A percentile compares a stretch with the other conserved stretches of the same genome.
Evolutionary conservation across 2,113 vertebrate genomes (phyloP).

Genomic region (Nettapus auritus): DNA sequence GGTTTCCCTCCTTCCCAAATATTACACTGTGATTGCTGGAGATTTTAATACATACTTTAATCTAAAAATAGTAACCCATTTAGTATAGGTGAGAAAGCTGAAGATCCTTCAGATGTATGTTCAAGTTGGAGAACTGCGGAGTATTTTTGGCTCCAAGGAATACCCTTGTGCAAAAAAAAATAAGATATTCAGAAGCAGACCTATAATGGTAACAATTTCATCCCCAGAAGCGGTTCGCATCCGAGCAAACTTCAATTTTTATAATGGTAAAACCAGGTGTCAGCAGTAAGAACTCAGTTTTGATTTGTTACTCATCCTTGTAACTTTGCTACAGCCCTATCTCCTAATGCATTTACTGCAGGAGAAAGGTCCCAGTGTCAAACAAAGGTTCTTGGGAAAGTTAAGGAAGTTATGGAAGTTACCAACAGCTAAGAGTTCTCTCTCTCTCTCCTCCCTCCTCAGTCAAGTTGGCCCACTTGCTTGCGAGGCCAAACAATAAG

Average conservation of each 20-base stretch:
- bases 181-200: neutral
- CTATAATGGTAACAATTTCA: neutral
- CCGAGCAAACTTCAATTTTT: neutral
- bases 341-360: neutral
- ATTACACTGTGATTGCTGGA: neutral
- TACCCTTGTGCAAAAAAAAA: neutral
- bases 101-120: neutral
- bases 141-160: neutral
- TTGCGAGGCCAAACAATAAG: neutral
- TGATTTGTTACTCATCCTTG: neutral
- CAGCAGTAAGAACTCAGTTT: neutral
- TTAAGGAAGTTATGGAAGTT: neutral
- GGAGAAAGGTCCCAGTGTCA: neutral
- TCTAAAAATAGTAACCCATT: neutral
- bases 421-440: neutral
- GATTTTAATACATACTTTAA: neutral
- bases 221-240: neutral
- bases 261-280: neutral
- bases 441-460: neutral
- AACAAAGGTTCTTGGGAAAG: neutral
- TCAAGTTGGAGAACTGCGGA: neutral
- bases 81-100: neutral
- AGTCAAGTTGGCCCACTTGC: neutral
- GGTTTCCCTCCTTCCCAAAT: neutral
- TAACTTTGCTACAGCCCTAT: neutral